Base-by-base conservation (phyloP, 2,797 vertebrate genomes). In the Liasis olivaceus region DNA sequence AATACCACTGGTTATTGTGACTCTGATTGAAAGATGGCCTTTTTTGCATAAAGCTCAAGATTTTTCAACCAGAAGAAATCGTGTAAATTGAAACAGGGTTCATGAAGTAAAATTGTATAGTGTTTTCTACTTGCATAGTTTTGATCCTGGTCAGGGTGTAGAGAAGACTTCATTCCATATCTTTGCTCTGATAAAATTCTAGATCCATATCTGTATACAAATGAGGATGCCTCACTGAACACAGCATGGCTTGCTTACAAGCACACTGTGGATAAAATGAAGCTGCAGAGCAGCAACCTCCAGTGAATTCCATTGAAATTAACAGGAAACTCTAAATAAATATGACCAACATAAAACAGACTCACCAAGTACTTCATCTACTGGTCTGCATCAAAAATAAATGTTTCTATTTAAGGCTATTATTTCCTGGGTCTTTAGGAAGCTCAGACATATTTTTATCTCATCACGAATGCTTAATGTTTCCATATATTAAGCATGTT, bases 401-500 rank as follows among this genome's bases (percentile, higher is more conserved):
- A 94, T 91, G 13, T 63, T 17, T 7, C 26, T 87, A 85, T 88
- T 90, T 15, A 14, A 90, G 42, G 58, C 85, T 95, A 47, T 81
- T 84, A 22, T 94, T 89, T 59, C 87, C 85, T 47, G 60, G 36
- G 14, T 85, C 17, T 85, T 69, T 63, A 92, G 86, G 93, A 93
- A 69, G 87, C 90, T 58, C 92, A 92, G 89, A 31, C 93, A 90
- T 94, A 93, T 87, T 93, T 97, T 93, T 93, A 95, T 94, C 89
- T 92, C 2, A 0, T 93, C 91, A 12, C 4, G 15, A 20, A 69
- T 89, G n/a, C n/a, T 85, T 91, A 86, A 91, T 54, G 42, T 92
- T 93, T 95, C 88, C 89, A 94, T 93, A 90, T 96, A 93, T 90
- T 81, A 95, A 95, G 36, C 93, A 84, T 92, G n/a, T 94, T 62